Base-by-base conservation (phyloP, 1,140 invertebrate genomes). In the Steinernema khuongi region DNA sequence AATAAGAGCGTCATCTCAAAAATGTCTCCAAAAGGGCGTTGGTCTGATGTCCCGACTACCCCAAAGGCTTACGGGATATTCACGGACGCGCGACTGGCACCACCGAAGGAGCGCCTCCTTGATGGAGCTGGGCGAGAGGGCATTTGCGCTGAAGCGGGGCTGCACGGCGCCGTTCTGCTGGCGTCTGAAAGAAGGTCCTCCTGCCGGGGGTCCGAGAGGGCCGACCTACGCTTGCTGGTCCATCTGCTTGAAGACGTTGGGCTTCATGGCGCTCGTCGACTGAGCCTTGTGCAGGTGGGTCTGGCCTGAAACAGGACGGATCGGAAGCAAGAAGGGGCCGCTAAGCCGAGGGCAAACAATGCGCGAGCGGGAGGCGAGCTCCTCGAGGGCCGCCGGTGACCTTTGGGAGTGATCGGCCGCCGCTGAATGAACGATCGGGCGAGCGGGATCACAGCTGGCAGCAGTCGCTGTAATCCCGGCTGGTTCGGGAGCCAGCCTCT, bases 241-340 rank as follows among this genome's bases (percentile, higher is more conserved):
- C 77, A 78, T 78, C 44, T 78, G 77, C 68, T 78, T 78, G 73
- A 78, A 78, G 32, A 78, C 75, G 33, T 78, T 78, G 11, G 68
- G 67, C 71, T 71, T 76, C 67, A 66, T 75, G 1, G 68, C 50
- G 60, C 32, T 73, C 68, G 67, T 73, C 72, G 43, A 68, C 26
- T 73, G 31, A n/a, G 33, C 17, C 43, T 72, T 72, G 28, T 72
- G 31, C 14, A 69, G 31, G 50, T 41, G 41, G 28, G 32, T 72
- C 28, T 50, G 1, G 18, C 70, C 1, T 72, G 19, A 72, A 71
- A 26, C 1, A 71, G 31, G 68, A 70, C 36, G 67, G 32, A 71
- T 74, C 28, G 41, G 69, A 31, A 33, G 33, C 18, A 41, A 69
- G 31, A 69, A 22, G 2, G 4, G 31, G 68, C 68, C 41, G 22